Percentiles rank a stretch among this genome's conserved stretches.
phyloP scores from a whole-genome alignment of 1,140 invertebrate species.

The Drosophila nigromelanica region DNA sequence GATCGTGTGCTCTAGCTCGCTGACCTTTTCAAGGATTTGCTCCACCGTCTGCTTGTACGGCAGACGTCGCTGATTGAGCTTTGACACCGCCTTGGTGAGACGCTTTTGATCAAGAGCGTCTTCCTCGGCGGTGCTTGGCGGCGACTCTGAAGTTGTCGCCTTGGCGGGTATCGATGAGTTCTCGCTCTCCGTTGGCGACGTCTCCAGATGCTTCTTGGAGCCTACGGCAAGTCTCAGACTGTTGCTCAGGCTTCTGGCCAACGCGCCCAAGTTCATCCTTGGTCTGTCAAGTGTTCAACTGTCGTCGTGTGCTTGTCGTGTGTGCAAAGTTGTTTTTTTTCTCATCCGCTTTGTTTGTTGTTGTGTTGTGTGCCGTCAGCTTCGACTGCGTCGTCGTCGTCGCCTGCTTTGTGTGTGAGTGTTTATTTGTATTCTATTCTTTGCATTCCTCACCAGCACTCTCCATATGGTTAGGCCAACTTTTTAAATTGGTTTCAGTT shows the following conservation, averaged over 20 bases:
- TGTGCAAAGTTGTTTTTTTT: conserved; percentile 16
- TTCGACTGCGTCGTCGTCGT: conserved; percentile 28
- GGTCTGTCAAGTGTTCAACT: conserved; percentile 33
- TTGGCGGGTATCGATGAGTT: neutral
- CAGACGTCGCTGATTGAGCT: conserved; percentile 21
- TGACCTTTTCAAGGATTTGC: conserved; percentile 58
- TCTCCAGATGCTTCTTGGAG: conserved; percentile 18
- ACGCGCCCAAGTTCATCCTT: conserved; percentile 62
- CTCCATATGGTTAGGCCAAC: conserved; percentile 75
- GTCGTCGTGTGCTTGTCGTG: conserved; percentile 18
- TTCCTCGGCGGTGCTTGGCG: conserved; percentile 9
- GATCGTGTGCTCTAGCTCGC: conserved; percentile 67
- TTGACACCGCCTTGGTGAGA: neutral
- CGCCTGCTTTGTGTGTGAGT: conserved; percentile 18
- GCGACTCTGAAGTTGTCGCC: neutral
- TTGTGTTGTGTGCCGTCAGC: conserved; percentile 44
- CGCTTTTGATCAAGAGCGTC: conserved; percentile 1
- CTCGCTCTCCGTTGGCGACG: neutral
- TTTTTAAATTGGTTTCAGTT: conserved; percentile 81
- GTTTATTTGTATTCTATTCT: neutral
- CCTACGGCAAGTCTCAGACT: conserved; percentile 34
- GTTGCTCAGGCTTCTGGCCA: conserved; percentile 61
- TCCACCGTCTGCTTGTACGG: conserved; percentile 51
- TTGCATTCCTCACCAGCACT: conserved; percentile 29
- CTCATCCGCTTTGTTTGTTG: conserved; percentile 41